Evolutionary conservation across 2,113 vertebrate genomes (phyloP), one percentile per base, ranked within the genome.

Genomic region (Ctenodactylus gundi): DNA sequence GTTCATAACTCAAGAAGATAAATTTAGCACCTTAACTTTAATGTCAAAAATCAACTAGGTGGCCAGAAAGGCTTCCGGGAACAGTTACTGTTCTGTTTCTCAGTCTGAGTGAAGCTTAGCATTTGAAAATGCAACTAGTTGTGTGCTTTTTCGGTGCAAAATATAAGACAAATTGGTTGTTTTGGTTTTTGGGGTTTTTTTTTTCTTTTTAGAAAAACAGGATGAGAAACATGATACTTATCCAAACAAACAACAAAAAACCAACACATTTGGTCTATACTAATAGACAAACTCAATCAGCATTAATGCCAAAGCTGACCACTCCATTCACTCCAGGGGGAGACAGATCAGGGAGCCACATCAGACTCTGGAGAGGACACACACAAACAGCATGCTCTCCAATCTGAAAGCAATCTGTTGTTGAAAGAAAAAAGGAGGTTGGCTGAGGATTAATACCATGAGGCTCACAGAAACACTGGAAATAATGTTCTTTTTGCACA

Each of bases 1-100:
- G 36, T 85, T 95, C 60, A 78, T 46, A 95, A 81, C 67, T 87
- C 65, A 87, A 62, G 58, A 93, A 89, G 85, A 85, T 84, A 91
- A 75, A 93, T 75, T 91, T 76, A 95, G 70, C 82, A 64, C 7
- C 64, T 91, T 44, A 6, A 44, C 53, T 75, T 95, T 58, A 44
- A 60, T 78, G 55, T 39, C 88, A 91, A 93, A 92, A 93, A 76
- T 92, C 55, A 75, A 34, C 60, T 57, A 29, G 49, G 70, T 51
- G 44, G 82, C 76, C 70, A 57, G 49, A 39, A 88, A 82, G 85
- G 72, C 31, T 64, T 83, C 85, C 77, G 57, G 60, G 21, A 34
- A 21, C 58, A 20, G 31, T 1, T 7, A 15, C 94, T 3, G 3
- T 51, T 55, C 36, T 12, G 13, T 31, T 51, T 75, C 67, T 90